Percentiles rank a stretch among this genome's conserved stretches.
These are phyloP conservation scores for Hololepta plana DNA, from an alignment of 2,888 invertebrate genomes.

Conservation along the genomic window DNA sequence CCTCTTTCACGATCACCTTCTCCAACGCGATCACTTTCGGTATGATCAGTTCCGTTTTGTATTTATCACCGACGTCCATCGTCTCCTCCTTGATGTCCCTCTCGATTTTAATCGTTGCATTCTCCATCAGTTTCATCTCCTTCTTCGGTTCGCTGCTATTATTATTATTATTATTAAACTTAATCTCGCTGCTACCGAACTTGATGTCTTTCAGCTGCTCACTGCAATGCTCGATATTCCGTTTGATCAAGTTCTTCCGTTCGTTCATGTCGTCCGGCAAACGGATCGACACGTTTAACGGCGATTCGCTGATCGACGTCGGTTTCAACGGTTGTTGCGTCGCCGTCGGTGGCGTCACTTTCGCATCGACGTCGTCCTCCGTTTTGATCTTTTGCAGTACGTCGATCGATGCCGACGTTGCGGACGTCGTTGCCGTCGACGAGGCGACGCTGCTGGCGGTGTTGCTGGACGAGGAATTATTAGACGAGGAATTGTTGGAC, in stretches of 20 bases:
- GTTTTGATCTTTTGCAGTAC: conserved; percentile 3
- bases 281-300: conserved; percentile 25
- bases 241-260: conserved; percentile 25
- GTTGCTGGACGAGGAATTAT: conserved; percentile 7
- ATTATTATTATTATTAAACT: conserved; percentile 8
- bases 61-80: conserved; percentile 21
- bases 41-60: conserved; percentile 43
- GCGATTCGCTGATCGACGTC: conserved; percentile 12
- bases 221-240: conserved; percentile 12
- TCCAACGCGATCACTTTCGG: conserved; percentile 39
- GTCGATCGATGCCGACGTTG: conserved; percentile 17
- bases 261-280: conserved; percentile 26
- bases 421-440: conserved; percentile 12
- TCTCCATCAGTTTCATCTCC: conserved; percentile 17
- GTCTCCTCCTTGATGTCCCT: conserved; percentile 15
- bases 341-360: conserved; percentile 4
- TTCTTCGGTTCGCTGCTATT: conserved; percentile 11
- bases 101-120: conserved; percentile 16
- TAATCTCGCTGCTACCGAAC: conserved; percentile 13
- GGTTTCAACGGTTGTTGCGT: too few species aligned
- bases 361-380: conserved; percentile 6
- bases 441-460: conserved; percentile 14
- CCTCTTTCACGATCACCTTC: conserved; percentile 27
- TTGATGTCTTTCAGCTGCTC: conserved; percentile 13
- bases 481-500: too few species aligned